A percentile compares a stretch with the other conserved stretches of the same genome.
Evolutionary conservation across 2,888 invertebrate genomes (phyloP).

Genomic region (Spatulosminthurus flaviceps): DNA sequence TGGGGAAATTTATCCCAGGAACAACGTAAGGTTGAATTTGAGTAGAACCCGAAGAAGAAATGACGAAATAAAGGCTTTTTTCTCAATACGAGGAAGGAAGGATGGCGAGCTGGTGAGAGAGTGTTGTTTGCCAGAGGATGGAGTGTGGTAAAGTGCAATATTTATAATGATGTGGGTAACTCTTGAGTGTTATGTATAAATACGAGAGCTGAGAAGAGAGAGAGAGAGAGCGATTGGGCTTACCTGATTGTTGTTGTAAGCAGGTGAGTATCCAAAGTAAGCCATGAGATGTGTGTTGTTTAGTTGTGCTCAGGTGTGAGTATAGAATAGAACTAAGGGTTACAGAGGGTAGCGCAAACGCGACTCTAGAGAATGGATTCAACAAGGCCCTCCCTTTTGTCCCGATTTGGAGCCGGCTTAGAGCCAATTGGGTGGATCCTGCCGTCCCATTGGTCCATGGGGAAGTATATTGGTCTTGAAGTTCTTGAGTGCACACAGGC

Average conservation of each 20-base stretch:
- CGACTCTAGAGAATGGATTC: constrained; percentile 55
- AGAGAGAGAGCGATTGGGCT: constrained; percentile 38
- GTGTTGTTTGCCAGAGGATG: constrained; percentile 34
- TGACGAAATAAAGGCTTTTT: not conserved
- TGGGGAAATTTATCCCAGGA: too few relatives aligned
- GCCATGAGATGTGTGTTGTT: constrained; percentile 56
- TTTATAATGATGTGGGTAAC: constrained; percentile 43
- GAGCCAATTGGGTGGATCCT: constrained; percentile 63
- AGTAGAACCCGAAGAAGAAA: too few relatives aligned
- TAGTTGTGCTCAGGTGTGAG: constrained; percentile 62
- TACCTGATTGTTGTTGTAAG: constrained; percentile 59
- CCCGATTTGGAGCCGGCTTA: constrained; percentile 59
- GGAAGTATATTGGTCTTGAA: constrained; percentile 1
- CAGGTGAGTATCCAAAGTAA: constrained; percentile 63
- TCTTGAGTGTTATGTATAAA: constrained; percentile 45
- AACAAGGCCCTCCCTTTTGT: constrained; percentile 62
- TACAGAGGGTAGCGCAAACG: constrained; percentile 53
- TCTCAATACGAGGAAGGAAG: not conserved
- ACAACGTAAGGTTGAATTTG: too few relatives aligned
- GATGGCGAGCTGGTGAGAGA: constrained; percentile 25
- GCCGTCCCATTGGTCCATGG: constrained; percentile 55
- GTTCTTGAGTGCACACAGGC: not conserved
- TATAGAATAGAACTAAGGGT: constrained; percentile 53
- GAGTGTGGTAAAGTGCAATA: constrained; percentile 37
- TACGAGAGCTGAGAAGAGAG: constrained; percentile 18